Percentiles rank a stretch among this genome's conserved stretches.
Evolutionary conservation across 2,797 vertebrate genomes (phyloP).

Genomic region (Bradypodion pumilum): DNA sequence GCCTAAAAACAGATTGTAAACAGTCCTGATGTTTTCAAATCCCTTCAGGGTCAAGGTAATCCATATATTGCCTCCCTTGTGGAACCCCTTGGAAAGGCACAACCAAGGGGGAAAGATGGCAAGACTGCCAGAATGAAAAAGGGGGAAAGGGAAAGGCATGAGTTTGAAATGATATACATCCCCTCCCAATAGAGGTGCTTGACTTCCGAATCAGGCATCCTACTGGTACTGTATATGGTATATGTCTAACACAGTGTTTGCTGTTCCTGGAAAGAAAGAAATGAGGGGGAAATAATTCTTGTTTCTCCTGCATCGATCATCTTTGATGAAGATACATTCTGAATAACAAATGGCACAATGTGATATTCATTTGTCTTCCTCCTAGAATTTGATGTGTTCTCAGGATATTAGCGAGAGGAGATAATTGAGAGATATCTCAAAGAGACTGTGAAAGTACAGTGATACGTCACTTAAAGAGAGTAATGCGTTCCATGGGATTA

Average conservation of each 20-base stretch:
- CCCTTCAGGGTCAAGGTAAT: not conserved
- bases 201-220: not conserved
- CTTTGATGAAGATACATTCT: conserved; percentile 15
- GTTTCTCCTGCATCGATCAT: not conserved
- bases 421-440: conserved; percentile 29
- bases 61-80: not conserved
- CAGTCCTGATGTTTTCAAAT: not conserved
- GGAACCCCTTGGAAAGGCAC: not conserved
- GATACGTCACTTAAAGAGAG: no score
- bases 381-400: conserved; percentile 23
- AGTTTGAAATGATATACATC: not conserved
- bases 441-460: not conserved
- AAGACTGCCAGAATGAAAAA: not conserved
- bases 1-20: not conserved
- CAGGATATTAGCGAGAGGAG: conserved; percentile 7
- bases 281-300: not conserved
- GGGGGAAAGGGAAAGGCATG: not conserved
- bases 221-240: no score
- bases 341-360: conserved; percentile 20
- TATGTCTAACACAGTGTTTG: not conserved
- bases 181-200: not conserved
- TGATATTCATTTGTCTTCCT: conserved; percentile 25
- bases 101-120: no score
- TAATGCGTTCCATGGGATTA: no score
- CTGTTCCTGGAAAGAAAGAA: not conserved